Conservation (phyloP, 2,113 vertebrate species). For the Saccopteryx leptura region DNA sequence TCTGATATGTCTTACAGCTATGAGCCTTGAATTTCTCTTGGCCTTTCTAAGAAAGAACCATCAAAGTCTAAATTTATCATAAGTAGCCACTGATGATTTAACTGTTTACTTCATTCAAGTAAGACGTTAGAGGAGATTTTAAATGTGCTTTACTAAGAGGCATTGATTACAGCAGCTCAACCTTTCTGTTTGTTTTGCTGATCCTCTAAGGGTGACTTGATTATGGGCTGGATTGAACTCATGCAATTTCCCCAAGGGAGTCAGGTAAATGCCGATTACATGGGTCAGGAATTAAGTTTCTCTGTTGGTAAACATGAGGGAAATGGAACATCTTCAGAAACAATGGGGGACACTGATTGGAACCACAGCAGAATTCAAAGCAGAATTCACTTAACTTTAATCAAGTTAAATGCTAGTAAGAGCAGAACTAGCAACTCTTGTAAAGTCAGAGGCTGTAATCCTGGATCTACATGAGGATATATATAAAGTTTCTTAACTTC, state of each 20-base stretch:
- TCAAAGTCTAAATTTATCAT: slow-evolving; percentile 17
- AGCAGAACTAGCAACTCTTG: neutral
- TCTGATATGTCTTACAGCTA: neutral
- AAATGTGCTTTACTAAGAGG: slow-evolving; percentile 5
- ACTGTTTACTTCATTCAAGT: slow-evolving; percentile 42
- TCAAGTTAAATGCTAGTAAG: neutral
- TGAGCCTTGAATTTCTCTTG: neutral
- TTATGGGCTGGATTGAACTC: slow-evolving; percentile 21
- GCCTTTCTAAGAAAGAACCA: neutral
- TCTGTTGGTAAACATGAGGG: neutral
- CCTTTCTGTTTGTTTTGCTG: neutral
- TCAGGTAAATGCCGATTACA: neutral
- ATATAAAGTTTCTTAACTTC: neutral
- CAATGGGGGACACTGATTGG: neutral
- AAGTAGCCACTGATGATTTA: neutral
- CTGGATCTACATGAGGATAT: neutral
- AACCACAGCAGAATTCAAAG: neutral
- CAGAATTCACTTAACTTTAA: neutral
- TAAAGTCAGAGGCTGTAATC: neutral
- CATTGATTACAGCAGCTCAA: neutral
- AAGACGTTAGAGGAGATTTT: slow-evolving; percentile 42
- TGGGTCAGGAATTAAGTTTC: neutral
- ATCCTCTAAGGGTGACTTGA: neutral
- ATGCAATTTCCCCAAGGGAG: neutral
- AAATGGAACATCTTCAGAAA: neutral